Evolutionary conservation across 2,797 vertebrate genomes (phyloP).

Genomic region (Myotis myotis): DNA sequence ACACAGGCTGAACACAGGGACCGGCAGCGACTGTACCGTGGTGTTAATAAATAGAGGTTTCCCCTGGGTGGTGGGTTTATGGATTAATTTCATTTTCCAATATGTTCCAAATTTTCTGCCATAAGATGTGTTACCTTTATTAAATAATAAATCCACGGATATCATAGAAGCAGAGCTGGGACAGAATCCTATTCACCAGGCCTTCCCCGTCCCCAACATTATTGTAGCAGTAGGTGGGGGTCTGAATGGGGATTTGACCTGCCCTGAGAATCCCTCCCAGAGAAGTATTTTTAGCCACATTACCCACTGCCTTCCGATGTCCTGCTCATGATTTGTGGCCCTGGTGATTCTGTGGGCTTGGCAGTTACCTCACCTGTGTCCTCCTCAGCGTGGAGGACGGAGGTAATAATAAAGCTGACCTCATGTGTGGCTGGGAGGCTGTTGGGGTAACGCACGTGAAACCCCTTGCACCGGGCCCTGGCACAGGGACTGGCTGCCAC

Average conservation of each 20-base stretch:
- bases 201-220: neutral
- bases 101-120: neutral
- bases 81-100: slow-evolving; percentile 26
- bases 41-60: neutral
- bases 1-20: neutral
- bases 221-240: neutral
- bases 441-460: neutral
- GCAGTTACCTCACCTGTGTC: slow-evolving; percentile 41
- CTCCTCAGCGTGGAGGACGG: neutral
- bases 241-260: neutral
- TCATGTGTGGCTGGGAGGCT: neutral
- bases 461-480: neutral
- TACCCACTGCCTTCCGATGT: neutral
- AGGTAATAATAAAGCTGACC: slow-evolving; percentile 64
- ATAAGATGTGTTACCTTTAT: neutral
- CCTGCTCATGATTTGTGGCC: neutral
- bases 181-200: neutral
- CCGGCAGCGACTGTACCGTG: rapidly evolving
- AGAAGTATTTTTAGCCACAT: slow-evolving; percentile 46
- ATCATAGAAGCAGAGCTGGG: neutral
- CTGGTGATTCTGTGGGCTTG: neutral
- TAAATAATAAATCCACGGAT: neutral
- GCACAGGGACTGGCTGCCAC: neutral
- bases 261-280: slow-evolving; percentile 16
- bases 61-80: neutral